These are phyloP conservation scores for Trichopria drosophilae DNA, from an alignment of 2,888 invertebrate species.

Conservation along the genomic window DNA sequence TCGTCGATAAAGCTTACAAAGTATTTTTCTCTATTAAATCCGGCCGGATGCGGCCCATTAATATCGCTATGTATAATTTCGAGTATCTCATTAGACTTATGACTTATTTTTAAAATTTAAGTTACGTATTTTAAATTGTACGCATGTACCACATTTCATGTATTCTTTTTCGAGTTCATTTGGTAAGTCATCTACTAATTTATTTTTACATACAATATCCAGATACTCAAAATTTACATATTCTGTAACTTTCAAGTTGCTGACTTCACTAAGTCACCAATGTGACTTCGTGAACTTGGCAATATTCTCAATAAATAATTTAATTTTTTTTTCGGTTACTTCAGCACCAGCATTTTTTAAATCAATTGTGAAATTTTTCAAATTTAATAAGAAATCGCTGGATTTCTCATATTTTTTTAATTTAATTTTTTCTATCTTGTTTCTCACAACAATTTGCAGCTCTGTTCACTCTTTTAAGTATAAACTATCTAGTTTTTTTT, in stretches of 20 bases:
- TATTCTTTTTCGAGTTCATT: no score
- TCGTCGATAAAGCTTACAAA: constrained; percentile 8
- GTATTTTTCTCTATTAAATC: constrained; percentile 5
- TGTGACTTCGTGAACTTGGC: constrained; percentile 23
- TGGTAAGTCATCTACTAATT: no score
- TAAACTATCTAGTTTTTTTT: constrained; percentile 32
- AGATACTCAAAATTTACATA: constrained; percentile 3
- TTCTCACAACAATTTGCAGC: constrained; percentile 12
- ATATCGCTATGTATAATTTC: not conserved
- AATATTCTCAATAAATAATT: constrained; percentile 26
- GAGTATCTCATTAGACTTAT: not conserved
- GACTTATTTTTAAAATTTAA: no score
- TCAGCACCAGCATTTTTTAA: no score
- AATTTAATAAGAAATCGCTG: no score
- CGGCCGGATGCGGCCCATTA: constrained; percentile 6
- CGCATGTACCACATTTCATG: no score
- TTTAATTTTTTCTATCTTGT: not conserved
- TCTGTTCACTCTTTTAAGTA: constrained; percentile 31
- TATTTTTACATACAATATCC: no score
- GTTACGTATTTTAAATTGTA: no score
- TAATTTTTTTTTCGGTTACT: constrained; percentile 27
- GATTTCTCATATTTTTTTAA: no score
- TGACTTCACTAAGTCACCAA: constrained; percentile 26
- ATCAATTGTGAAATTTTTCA: no score
- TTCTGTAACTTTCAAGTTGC: not conserved